Evolutionary conservation across 2,797 vertebrate species (phyloP), one percentile per base, ranked within the genome.

Genomic region (Perdix hodgsoniae): DNA sequence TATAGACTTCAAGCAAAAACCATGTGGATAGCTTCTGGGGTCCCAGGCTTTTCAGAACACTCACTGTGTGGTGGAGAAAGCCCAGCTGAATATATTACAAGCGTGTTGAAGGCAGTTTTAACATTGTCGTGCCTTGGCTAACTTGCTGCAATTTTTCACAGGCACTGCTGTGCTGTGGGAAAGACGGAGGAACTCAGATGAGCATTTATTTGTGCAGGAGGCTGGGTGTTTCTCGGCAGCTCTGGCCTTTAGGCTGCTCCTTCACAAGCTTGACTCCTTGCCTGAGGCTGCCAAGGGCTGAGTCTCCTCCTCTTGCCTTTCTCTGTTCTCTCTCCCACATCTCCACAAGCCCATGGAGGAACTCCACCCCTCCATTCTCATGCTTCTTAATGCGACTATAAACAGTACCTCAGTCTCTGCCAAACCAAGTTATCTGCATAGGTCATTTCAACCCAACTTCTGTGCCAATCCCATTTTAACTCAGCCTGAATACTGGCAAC

Each of bases 281-380:
- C 91, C 90, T 91, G 77, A 75, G 90, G 93, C 85, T 91, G 56
- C 37, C 74, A 83, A 85, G 73, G 92, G 86, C 63, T 67, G 63
- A 96, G 56, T 52, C 73, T 88, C 69, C 47, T 69, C 66, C 90
- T 59, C 60, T 78, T 44, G 19, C 6, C 2, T 93, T 93, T 73
- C 83, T 90, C 66, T 81, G 92, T 91, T 91, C 8, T 12, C 73
- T 93, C 78, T 92, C 90, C 83, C 78, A 35, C 37, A 45, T 37
- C 40, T 71, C 57, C 63, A n/a, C 63, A 83, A 91, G 90, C 82
- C 66, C 75, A 66, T 61, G 11, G 77, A 89, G 44, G 60, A 90
- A 72, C 91, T 91, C 94, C 96, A 96, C 93, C 94, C 89, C 82
- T 84, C 61, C 74, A 59, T 96, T 96, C 95, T 91, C 96, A 97